Evolutionary conservation across 1,140 invertebrate species (phyloP), one percentile per base, ranked within the genome.

Genomic region (Psilanteris sp.): DNA sequence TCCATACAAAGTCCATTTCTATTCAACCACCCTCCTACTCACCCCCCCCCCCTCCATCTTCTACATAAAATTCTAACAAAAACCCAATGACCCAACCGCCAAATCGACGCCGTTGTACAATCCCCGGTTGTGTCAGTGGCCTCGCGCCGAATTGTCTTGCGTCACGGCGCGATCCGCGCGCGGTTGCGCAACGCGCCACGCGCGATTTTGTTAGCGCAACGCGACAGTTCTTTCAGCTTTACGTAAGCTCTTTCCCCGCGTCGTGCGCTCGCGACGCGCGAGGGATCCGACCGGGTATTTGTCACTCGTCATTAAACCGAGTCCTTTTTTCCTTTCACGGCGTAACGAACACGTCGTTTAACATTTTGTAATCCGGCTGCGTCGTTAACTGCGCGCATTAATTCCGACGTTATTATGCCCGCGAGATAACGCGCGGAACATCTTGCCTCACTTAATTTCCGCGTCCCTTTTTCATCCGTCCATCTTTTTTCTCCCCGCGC

Each of bases 381-480:
- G 31, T 62, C 50, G 48, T 64, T 64, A 72, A 20, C 39, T 46
- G 2, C 8, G 27, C 22, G 36, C 55, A 46, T 61, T 54, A 48
- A 62, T 64, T 50, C 34, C 48, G 6, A 18, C 43, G 52, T 37
- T 54, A 27, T 59, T 46, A 76, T 26, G 44, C 0, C 55, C 15
- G 61, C 55, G 29, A 55, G 54, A 62, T 61, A 71, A 67, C 66
- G 39, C 34, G 44, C 44, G 5, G 26, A 34, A 41, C 52, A 16
- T 71, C 52, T 59, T 34, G 46, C 66, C 46, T 62, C 67, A 10
- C 59, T 72, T 66, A 62, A 68, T 75, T 72, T 67, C 29, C 64
- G 61, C 55, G 52, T 72, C 32, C 8, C 3, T 71, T 41, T 74
- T 59, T 66, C 37, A 41, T 27, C 39, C 67, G 44, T 46, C 39